Evolutionary conservation across 2,888 invertebrate genomes (phyloP).

Genomic region (Stenotaenia linearis): DNA sequence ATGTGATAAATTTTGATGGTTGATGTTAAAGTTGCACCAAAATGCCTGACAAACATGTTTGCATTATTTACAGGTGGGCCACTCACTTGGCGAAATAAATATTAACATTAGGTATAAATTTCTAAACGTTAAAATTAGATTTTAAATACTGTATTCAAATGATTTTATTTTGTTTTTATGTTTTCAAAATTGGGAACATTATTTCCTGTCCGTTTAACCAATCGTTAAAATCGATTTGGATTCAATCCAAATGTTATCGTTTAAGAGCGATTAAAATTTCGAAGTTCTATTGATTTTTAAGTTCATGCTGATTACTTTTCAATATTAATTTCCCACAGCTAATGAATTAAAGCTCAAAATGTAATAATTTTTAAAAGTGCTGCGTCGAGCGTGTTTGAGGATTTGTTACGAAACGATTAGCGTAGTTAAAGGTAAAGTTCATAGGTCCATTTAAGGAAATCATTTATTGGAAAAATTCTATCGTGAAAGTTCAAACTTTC

Average conservation of each 20-base stretch:
- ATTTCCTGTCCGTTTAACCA: too few species aligned
- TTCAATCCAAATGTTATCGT: not conserved
- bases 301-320: too few species aligned
- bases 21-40: constrained; percentile 8
- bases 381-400: too few species aligned
- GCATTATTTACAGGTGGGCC: not conserved
- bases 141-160: not conserved
- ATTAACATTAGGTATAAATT: not conserved
- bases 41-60: constrained; percentile 14
- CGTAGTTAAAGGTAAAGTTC: too few species aligned
- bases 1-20: not conserved
- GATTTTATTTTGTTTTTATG: not conserved
- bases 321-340: too few species aligned
- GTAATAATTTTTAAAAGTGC: too few species aligned
- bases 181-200: not conserved
- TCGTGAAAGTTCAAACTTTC: too few species aligned
- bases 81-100: not conserved
- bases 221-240: not conserved
- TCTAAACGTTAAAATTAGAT: not conserved
- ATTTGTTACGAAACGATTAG: too few species aligned
- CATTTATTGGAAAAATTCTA: too few species aligned
- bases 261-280: not conserved
- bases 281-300: not conserved
- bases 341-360: too few species aligned
- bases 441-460: too few species aligned